phyloP scores from a whole-genome alignment of 2,888 invertebrate species.

The Caenorhabditis sp. region DNA sequence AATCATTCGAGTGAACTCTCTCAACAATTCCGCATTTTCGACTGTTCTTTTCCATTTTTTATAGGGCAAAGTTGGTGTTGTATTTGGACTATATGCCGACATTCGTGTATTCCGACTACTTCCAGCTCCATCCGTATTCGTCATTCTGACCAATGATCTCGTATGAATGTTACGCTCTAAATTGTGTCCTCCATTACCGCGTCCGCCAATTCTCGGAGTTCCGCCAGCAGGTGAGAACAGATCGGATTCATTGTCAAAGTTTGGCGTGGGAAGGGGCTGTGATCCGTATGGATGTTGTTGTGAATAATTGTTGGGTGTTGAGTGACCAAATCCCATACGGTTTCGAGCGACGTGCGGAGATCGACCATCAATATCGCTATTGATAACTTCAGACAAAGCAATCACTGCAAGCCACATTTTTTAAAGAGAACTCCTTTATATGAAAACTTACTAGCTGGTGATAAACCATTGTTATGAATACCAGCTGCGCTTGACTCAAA shows the following conservation, averaged over 20 bases:
- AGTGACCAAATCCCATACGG: constrained; percentile 30
- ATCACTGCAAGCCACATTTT: constrained; percentile 15
- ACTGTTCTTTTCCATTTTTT: constrained; percentile 9
- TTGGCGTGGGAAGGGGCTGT: constrained; percentile 29
- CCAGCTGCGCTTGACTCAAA: neutral
- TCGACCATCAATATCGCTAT: constrained; percentile 28
- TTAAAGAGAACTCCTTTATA: neutral
- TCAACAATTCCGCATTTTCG: constrained; percentile 21
- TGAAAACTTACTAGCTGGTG: constrained; percentile 26
- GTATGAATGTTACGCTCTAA: neutral
- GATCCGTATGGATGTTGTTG: constrained; percentile 4
- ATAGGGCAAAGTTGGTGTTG: neutral
- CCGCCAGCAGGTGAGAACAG: neutral
- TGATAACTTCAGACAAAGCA: constrained; percentile 25
- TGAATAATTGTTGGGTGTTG: constrained; percentile 25
- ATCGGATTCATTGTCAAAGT: constrained; percentile 15
- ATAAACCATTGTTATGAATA: constrained; percentile 7
- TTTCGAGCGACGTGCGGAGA: constrained; percentile 13
- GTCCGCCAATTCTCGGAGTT: neutral
- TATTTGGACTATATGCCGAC: neutral
- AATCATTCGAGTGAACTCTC: constrained; percentile 40
- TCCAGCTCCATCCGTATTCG: neutral
- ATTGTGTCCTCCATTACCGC: neutral
- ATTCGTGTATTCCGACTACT: neutral
- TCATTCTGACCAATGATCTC: neutral